Base-by-base conservation (phyloP, 2,113 vertebrate genomes). In the Ciconia maguari region DNA sequence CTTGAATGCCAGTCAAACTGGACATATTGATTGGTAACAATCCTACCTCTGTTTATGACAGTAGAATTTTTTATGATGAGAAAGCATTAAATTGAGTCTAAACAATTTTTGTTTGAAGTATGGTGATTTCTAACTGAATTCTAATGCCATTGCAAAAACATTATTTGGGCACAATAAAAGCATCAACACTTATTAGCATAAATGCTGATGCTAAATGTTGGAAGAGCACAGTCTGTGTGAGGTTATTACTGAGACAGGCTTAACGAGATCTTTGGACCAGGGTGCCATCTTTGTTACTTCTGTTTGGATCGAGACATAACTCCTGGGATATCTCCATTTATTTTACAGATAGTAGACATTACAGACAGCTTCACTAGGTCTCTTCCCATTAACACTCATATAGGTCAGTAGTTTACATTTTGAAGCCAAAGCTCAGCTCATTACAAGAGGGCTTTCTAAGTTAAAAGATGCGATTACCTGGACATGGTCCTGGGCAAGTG, bases 391-490 rank as follows among this genome's bases (percentile, higher is more conserved):
- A 84, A 69, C 82, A 88, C 18, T 81, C 16, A 32, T 36, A 55
- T 16, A 19, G 87, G 21, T 80, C 41, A 7, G 51, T 91, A 65
- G 74, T 91, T 94, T 96, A 55, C 46, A 32, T 74, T 78, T 69
- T 80, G 86, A 54, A 97, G 38, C 66, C 34, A 95, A 70, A 66
- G 17, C 65, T 93, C 74, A 77, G 27, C 46, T 96, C 48, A 94
- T 93, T 96, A 87, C 76, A 86, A 86, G 76, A 94, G 54, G 72
- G 22, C 61, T 97, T 96, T 96, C 77, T 86, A 68, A 86, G 64
- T 30, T n/a, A 95, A 92, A 51, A 92, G 64, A 83, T 87, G 36
- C 9, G 55, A 86, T 95, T 95, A 78, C 60, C 36, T 36, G 36
- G 27, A 24, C 5, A 8, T 7, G 16, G 16, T 60, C 4, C 6